phyloP scores from a whole-genome alignment of 2,888 invertebrate species.

The Seira musarum region DNA sequence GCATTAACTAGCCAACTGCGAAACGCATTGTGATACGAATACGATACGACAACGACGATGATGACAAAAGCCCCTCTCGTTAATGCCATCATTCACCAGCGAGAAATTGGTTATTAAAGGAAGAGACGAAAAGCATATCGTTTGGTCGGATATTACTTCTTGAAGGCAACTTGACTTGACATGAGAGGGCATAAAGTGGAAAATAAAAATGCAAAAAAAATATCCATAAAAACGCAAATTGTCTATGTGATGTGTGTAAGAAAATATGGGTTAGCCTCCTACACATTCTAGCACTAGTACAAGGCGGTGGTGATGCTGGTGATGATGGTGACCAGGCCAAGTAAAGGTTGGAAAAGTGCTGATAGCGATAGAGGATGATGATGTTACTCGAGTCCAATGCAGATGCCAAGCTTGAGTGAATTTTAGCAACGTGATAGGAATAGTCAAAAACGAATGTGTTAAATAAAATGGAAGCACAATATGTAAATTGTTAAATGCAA shows the following conservation, averaged over 20 bases:
- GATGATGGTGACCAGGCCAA: too few species aligned
- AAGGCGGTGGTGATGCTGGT: too few species aligned
- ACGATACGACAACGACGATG: too few species aligned
- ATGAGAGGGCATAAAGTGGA: not conserved
- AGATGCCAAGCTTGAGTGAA: too few species aligned
- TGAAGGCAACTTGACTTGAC: not conserved
- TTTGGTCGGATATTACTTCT: not conserved
- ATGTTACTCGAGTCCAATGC: too few species aligned
- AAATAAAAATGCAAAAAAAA: not conserved
- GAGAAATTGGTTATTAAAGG: not conserved
- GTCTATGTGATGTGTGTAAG: not conserved
- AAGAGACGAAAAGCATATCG: not conserved
- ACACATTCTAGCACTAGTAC: too few species aligned
- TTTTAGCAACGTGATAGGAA: too few species aligned
- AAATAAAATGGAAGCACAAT: too few species aligned
- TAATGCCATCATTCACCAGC: not conserved
- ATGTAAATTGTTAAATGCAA: too few species aligned
- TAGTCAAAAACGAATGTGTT: too few species aligned
- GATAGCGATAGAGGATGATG: too few species aligned
- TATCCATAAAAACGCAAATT: not conserved
- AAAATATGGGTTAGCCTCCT: not conserved
- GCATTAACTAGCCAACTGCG: constrained; percentile 41
- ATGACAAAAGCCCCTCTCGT: not conserved
- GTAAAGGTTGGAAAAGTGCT: too few species aligned
- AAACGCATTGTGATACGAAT: constrained; percentile 27